phyloP scores from a whole-genome alignment of 2,113 vertebrate genomes.

The Gobius niger region DNA sequence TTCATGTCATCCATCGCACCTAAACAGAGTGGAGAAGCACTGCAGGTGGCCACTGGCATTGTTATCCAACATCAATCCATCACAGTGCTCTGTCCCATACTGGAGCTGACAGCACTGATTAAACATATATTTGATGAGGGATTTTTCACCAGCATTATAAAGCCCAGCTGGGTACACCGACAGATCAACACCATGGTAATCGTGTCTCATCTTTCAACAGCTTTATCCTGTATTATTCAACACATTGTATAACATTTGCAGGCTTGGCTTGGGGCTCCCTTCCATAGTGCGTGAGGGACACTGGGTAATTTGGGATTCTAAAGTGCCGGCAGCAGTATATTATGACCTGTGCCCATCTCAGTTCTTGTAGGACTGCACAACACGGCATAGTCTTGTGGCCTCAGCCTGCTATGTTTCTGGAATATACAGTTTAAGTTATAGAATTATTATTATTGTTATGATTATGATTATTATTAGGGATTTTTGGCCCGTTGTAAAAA shows the following conservation, averaged over 20 bases:
- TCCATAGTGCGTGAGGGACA: background rate
- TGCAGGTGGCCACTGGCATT: constrained; percentile 25
- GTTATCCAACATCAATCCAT: constrained; percentile 26
- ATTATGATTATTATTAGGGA: no score
- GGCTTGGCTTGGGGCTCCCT: background rate
- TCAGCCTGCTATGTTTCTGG: no score
- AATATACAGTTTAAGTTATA: no score
- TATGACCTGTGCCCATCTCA: constrained; percentile 1
- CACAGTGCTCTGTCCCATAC: constrained; percentile 11
- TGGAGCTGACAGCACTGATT: constrained; percentile 32
- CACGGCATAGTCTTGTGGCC: no score
- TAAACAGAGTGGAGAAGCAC: constrained; percentile 32
- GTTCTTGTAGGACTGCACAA: background rate
- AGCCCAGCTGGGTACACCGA: constrained; percentile 23
- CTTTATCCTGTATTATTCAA: constrained; percentile 7
- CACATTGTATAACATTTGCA: constrained; percentile 9
- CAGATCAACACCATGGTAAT: constrained; percentile 7
- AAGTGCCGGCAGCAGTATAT: background rate
- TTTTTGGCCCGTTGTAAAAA: no score
- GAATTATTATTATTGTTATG: no score
- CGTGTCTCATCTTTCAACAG: constrained; percentile 13
- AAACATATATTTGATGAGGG: constrained; percentile 35
- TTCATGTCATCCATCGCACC: constrained; percentile 42
- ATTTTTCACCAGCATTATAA: constrained; percentile 9
- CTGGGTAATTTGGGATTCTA: constrained; percentile 5